Evolutionary conservation across 2,797 vertebrate genomes (phyloP), one percentile per base, ranked within the genome.

Genomic region (Lerista edwardsae): DNA sequence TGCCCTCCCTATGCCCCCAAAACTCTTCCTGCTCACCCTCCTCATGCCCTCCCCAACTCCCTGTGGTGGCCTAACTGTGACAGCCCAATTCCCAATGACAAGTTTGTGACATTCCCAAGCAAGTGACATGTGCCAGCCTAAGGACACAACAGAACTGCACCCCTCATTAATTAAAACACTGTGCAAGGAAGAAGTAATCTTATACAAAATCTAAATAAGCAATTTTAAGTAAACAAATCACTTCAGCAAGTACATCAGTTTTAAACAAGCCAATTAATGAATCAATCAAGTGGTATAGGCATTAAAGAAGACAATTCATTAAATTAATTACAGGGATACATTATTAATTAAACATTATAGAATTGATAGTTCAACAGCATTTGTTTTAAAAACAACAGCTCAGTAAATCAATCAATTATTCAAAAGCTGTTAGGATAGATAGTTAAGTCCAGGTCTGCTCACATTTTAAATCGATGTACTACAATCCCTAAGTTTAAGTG

Each of bases 221-320:
- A 34, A 75, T n/a, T n/a, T 36, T 39, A 82, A 67, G 21, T n/a
- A 29, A 39, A n/a, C 25, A n/a, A 83, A 75, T 29, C 23, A 17
- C 47, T 75, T 75, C 25, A 19, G 61, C 81, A 29, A 75, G 75
- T 29, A 55, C 23, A 17, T 29, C 55, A 4, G 10, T 55, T 68
- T 44, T n/a, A 80, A 80, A 31, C 3, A 34, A 67, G 61, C 73
- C 21, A 75, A 29, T 75, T 67, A 39, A 8, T 36, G 34, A 75
- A 75, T 25, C 44, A 55, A n/a, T 75, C 67, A 39, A 25, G 27
- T 27, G 19, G 21, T 39, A 39, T n/a, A n/a, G 31, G 5, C 61
- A 8, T 75, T 75, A 75, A 75, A 75, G 75, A 55, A 55, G 27
- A 21, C 72, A 39, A 75, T 47, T 57, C 64, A 71, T 65, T 82